phyloP scores from a whole-genome alignment of 2,797 vertebrate species.

The Molossus alvarezi region DNA sequence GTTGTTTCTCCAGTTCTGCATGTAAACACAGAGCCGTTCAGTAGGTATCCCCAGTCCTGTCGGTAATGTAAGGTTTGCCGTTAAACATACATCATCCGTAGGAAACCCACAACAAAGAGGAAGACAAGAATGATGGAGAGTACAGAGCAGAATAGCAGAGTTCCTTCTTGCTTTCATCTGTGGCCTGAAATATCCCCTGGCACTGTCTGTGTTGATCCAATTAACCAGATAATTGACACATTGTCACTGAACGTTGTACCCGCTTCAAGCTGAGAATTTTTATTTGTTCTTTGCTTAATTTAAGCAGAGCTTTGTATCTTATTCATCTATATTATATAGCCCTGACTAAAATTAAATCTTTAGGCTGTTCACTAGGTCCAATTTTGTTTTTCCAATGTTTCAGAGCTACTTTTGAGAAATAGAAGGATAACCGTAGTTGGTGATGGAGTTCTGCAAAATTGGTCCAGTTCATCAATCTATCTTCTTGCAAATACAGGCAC shows the following conservation, averaged over 20 bases:
- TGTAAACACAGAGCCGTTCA: not conserved
- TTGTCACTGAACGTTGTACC: not conserved
- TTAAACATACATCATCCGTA: not conserved
- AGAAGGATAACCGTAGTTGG: not conserved
- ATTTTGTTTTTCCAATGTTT: not conserved
- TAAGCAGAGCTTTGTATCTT: not conserved
- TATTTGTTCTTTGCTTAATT: not conserved
- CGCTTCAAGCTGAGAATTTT: not conserved
- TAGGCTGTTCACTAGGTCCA: not conserved
- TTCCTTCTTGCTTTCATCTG: conserved; percentile 5
- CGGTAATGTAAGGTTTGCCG: not conserved
- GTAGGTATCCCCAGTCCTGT: conserved; percentile 12
- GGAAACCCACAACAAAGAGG: conserved; percentile 31
- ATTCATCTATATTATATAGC: not conserved
- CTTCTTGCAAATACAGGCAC: not conserved
- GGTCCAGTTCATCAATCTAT: not conserved
- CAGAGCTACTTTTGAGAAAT: conserved; percentile 16
- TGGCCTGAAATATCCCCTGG: not conserved
- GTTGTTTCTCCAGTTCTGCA: conserved; percentile 1
- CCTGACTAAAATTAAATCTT: not conserved
- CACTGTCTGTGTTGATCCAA: not conserved
- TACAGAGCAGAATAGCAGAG: not conserved
- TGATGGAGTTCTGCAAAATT: not conserved
- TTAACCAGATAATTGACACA: not conserved
- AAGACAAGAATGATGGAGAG: not conserved